phyloP scores from a whole-genome alignment of 2,797 vertebrate genomes.

The Otolemur crassicaudatus region DNA sequence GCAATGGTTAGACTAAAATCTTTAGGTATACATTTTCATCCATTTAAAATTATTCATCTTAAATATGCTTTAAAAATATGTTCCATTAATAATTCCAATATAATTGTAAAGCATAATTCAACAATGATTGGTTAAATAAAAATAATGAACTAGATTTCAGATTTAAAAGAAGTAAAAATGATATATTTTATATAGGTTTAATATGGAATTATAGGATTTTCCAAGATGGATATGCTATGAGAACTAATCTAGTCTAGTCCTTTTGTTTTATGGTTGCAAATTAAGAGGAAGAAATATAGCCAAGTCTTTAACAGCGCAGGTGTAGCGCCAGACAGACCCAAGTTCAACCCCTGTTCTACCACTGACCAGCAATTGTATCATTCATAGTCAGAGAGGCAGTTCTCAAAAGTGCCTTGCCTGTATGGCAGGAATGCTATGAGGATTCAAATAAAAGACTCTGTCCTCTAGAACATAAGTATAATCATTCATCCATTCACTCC shows the following conservation, averaged over 20 bases:
- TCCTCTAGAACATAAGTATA: background rate
- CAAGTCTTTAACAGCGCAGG: background rate
- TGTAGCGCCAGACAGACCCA: background rate
- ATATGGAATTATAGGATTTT: background rate
- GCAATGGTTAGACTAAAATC: background rate
- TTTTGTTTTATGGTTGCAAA: background rate
- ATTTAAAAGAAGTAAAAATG: background rate
- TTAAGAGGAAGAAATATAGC: background rate
- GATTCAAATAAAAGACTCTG: background rate
- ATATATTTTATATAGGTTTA: background rate
- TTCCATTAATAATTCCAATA: background rate
- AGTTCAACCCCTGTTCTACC: background rate
- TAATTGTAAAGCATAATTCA: conserved; percentile 47
- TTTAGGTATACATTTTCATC: background rate
- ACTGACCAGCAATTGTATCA: background rate
- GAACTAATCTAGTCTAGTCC: background rate
- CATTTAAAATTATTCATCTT: background rate
- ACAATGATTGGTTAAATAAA: conserved; percentile 25
- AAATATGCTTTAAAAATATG: background rate
- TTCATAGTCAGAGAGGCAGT: background rate
- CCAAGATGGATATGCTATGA: background rate
- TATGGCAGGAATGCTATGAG: background rate
- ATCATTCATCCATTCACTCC: background rate
- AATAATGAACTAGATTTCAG: conserved; percentile 12
- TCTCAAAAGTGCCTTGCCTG: background rate